Evolutionary conservation across 2,797 vertebrate genomes (phyloP), one percentile per base, ranked within the genome.

Genomic region (Syncerus caffer): DNA sequence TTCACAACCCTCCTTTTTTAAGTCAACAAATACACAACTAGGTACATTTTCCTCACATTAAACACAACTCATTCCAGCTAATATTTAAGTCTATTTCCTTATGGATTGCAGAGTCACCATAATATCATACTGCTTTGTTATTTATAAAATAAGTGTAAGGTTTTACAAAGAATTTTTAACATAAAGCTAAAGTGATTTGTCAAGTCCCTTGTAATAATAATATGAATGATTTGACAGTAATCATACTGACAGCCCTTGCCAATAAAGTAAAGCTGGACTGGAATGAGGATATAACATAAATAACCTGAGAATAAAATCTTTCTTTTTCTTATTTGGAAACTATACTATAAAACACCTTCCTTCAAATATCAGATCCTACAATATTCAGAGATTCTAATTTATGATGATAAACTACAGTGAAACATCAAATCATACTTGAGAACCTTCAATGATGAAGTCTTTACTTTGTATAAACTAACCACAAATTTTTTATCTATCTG

Each of bases 231-330:
- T 82, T 95, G 42, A 89, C 76, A 87, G 16, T 31, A 86, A n/a
- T 74, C 21, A 17, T 15, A 84, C 31, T 84, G 62, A 64, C 6
- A 58, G 19, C 31, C 29, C 25, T 95, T 95, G 13, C 60, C 67
- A 92, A 74, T 78, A 95, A 92, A 90, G n/a, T 47, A 80, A 95
- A 95, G 79, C 64, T 62, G 51, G 57, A 82, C n/a, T 95, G 60
- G 90, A 90, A 58, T 23, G 25, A 71, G 12, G 27, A 16, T 55
- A 64, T 62, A 93, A 62, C 23, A 10, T 86, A 87, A 92, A 50
- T 84, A 67, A 85, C 16, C 10, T 50, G 31, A 96, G 78, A 94
- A n/a, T n/a, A 82, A 95, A 84, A 90, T 25, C 7, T 74, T 84
- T 34, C n/a, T 58, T 96, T 91, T 89, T 79, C n/a, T 74, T 92